Base-by-base conservation (phyloP, 1,140 invertebrate species). In the Zaprionus ghesquierei region DNA sequence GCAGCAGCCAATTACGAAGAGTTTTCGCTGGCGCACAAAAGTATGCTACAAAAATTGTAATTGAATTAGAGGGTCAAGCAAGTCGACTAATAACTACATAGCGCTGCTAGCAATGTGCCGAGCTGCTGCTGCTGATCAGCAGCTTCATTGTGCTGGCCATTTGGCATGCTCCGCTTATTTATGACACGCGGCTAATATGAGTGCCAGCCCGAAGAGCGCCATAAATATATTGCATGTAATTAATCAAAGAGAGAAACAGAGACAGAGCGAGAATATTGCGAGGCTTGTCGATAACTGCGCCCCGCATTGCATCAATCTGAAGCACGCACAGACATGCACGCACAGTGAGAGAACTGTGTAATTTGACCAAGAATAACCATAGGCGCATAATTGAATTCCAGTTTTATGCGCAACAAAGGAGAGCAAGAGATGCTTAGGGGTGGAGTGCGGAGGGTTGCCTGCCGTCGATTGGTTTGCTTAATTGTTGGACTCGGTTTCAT, bases 161-260 rank as follows among this genome's bases (percentile, higher is more conserved):
- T 70, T n/a, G 69, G 49, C 59, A 65, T 61, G 5, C 31, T 33
- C 15, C 29, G 41, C 79, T 77, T 86, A 86, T 85, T 85, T 86
- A 85, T 86, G 75, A 76, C 25, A 74, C 60, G 35, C 59, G 41
- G 35, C 38, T 58, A 33, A 70, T 35, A 66, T 66, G 69, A 65
- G 49, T 31, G 22, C 8, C 31, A 27, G 27, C 25, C 58, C 41
- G 18, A 20, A 13, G 18, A 38, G 9, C 5, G 53, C 38, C 60
- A 69, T 66, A 74, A 79, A 82, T 75, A 79, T 64, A 82, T 79
- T 76, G 84, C 82, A 79, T 87, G 82, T 82, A 87, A 86, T 86
- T 86, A 86, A 89, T 87, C 79, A 87, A n/a, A n/a, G n/a, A n/a
- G n/a, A n/a, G n/a, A n/a, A n/a, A 70, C 22, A 69, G 58, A 53